Percentiles rank a stretch among this genome's conserved stretches.
These are phyloP conservation scores for Habrosyne pyritoides DNA, from an alignment of 2,888 invertebrate species.

Conservation along the genomic window DNA sequence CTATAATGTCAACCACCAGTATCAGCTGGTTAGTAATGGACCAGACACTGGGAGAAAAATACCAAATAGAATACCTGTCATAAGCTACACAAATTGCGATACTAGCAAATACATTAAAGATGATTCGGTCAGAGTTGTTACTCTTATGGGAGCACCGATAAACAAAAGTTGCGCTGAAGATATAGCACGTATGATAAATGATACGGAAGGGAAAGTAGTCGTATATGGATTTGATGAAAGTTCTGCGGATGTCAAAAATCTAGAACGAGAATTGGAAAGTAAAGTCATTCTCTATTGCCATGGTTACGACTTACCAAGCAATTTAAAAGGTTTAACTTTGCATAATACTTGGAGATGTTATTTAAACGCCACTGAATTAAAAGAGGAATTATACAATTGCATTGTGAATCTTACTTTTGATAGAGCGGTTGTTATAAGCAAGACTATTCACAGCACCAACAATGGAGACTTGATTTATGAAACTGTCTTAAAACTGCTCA, in stretches of 20 bases:
- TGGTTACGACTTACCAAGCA: conserved; percentile 29
- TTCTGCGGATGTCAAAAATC: conserved; percentile 35
- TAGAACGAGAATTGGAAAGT: conserved; percentile 30
- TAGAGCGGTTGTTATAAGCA: conserved; percentile 35
- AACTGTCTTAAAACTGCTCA: conserved; percentile 32
- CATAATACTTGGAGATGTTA: conserved; percentile 39
- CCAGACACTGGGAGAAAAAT: conserved; percentile 45
- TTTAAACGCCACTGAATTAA: conserved; percentile 32
- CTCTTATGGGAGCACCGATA: conserved; percentile 54
- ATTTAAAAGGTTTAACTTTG: conserved; percentile 32
- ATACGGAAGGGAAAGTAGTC: conserved; percentile 40
- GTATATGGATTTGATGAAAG: conserved; percentile 39
- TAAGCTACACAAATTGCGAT: conserved; percentile 42
- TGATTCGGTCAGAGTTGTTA: conserved; percentile 43
- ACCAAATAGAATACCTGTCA: conserved; percentile 53
- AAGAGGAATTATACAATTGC: conserved; percentile 29
- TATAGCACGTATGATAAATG: conserved; percentile 49
- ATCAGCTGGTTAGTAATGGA: conserved; percentile 51
- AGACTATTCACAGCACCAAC: conserved; percentile 23
- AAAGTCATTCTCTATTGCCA: conserved; percentile 34
- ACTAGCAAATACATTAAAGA: conserved; percentile 49
- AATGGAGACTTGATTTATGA: conserved; percentile 23
- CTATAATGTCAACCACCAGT: conserved; percentile 51
- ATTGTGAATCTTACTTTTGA: conserved; percentile 29
- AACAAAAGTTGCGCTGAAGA: conserved; percentile 50